A percentile compares a stretch with the other conserved stretches of the same genome.
Evolutionary conservation across 2,888 invertebrate species (phyloP).

Genomic region (Drosophila aldrichi): DNA sequence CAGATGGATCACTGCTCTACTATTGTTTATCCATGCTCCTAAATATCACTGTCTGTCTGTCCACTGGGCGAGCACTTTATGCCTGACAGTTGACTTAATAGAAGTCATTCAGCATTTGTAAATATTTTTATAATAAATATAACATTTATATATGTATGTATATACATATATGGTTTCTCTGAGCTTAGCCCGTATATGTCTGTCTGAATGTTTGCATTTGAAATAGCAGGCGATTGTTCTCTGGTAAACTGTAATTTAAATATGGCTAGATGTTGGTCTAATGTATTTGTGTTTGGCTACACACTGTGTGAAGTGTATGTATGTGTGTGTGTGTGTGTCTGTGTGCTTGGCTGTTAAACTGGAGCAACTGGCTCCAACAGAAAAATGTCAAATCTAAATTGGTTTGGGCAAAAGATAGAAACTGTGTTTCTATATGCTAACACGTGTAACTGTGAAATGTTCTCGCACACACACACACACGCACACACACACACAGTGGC

Average conservation of each 20-base stretch:
- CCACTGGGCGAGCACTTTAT: no score
- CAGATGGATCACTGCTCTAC: no score
- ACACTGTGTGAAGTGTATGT: no score
- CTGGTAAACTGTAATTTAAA: constrained; percentile 58
- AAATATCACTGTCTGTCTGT: background rate
- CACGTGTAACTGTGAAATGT: constrained; percentile 61
- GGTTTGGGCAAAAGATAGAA: constrained; percentile 1
- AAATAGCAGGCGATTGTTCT: constrained; percentile 29
- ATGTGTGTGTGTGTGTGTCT: background rate
- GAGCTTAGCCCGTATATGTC: background rate
- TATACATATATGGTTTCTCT: background rate
- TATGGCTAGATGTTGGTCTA: constrained; percentile 32
- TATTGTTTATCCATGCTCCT: background rate
- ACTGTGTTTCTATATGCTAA: constrained; percentile 48
- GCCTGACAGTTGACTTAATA: background rate
- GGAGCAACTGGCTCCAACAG: constrained; percentile 1
- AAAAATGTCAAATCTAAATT: constrained; percentile 12
- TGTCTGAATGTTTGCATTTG: constrained; percentile 33
- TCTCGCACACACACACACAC: constrained; percentile 7
- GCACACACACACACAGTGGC: background rate
- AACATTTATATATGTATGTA: background rate
- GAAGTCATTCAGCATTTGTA: constrained; percentile 1
- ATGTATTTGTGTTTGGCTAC: constrained; percentile 20
- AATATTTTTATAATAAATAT: background rate
- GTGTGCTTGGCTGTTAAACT: constrained; percentile 8